Evolutionary conservation across 2,113 vertebrate genomes (phyloP), one percentile per base, ranked within the genome.

Genomic region (Ictalurus furcatus): DNA sequence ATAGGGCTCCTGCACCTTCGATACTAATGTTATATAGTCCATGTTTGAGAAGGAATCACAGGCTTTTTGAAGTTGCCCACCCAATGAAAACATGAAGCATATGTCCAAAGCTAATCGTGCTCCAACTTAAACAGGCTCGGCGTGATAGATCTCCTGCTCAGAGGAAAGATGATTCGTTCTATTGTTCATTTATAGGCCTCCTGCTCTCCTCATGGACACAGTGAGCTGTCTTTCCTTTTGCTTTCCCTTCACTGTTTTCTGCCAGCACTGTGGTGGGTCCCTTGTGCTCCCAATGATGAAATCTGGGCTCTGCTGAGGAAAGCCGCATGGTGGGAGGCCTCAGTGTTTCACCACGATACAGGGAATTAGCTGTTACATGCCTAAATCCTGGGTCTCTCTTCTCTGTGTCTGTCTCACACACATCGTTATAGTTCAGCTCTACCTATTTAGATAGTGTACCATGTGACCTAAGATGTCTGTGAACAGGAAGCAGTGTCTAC

Each of bases 381-480:
- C 63, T 80, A 84, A 85, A 80, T 79, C 83, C 79, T 58, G 76
- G 44, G 25, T 88, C 37, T 89, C 65, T 94, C 93, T 92, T 91
- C 95, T 93, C 93, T 87, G 89, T 89, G 90, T 90, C 74, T 84
- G 37, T 86, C 80, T 69, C 4, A 6, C 58, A 81, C 90, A 90
- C 90, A 92, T 90, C 90, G 30, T 14, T 40, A 30, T 40, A 40
- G 21, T 61, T 83, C 81, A 37, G 58, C 58, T 61, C 58, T 13
- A 61, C 56, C 14, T 83, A 25, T 61, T 61, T 37, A 83, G 56
- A 61, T 4, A 40, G 56, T 25, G 34, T 63, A 84, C 23, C 58
- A 63, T 40, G 21, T 84, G 81, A 61, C 63, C 81, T 28, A 58
- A 69, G 58, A 69, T 79, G 80, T 59, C 71, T 61, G 21, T 80